Percentiles rank a stretch among this genome's conserved stretches.
phyloP scores from a whole-genome alignment of 30 jellyfish, hydroid and myxozoan species.

The Cassiopea andromeda region DNA sequence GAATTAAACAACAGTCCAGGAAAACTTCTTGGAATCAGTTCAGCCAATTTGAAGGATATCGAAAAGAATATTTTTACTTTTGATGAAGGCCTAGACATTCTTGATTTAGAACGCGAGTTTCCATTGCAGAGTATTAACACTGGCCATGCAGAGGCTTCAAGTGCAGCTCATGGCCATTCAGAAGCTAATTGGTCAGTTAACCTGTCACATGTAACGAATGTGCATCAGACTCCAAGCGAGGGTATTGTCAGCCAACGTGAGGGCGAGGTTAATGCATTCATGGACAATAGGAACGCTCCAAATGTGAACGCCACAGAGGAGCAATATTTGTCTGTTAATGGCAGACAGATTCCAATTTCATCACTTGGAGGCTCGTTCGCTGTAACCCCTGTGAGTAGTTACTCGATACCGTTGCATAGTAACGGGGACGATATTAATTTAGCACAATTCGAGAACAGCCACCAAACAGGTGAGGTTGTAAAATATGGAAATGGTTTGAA shows the following conservation, averaged over 20 bases:
- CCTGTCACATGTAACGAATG: slow-evolving; percentile 49
- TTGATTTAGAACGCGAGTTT: slow-evolving; percentile 52
- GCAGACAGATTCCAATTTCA: slow-evolving; percentile 3
- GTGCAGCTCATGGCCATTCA: slow-evolving; percentile 3
- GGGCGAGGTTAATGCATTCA: slow-evolving; percentile 24
- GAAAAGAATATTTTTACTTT: slow-evolving; percentile 64
- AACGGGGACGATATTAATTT: not conserved
- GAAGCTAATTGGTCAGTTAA: slow-evolving; percentile 58
- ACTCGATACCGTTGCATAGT: slow-evolving; percentile 19
- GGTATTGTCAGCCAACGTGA: slow-evolving; percentile 23
- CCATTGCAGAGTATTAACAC: slow-evolving; percentile 29
- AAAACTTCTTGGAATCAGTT: slow-evolving; percentile 43
- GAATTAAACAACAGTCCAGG: slow-evolving; percentile 32
- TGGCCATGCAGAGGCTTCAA: slow-evolving; percentile 27
- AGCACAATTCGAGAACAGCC: slow-evolving; percentile 6
- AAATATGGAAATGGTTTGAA: not conserved
- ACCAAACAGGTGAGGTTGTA: not conserved
- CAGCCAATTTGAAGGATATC: slow-evolving; percentile 63
- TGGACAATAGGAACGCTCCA: slow-evolving; percentile 10
- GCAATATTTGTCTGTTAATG: slow-evolving; percentile 7
- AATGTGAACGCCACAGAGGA: slow-evolving; percentile 2
- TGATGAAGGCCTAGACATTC: slow-evolving; percentile 67
- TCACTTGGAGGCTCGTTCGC: slow-evolving; percentile 9
- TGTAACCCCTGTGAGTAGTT: slow-evolving; percentile 13
- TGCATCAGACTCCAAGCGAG: slow-evolving; percentile 15